A percentile compares a stretch with the other conserved stretches of the same genome.
These are phyloP conservation scores for Dolichallabes microphthalmus DNA, from an alignment of 2,113 vertebrate species.

Conservation along the genomic window DNA sequence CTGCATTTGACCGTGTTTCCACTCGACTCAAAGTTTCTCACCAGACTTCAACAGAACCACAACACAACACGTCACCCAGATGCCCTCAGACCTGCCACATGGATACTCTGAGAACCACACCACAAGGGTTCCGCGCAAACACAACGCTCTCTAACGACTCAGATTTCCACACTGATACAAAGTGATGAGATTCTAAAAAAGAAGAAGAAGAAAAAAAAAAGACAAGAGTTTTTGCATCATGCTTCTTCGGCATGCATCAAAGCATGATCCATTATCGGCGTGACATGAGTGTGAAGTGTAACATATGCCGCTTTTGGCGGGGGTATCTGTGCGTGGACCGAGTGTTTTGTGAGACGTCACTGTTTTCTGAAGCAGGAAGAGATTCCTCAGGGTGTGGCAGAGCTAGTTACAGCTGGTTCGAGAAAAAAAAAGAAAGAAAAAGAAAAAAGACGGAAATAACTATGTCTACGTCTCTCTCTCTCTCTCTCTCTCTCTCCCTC, in stretches of 20 bases:
- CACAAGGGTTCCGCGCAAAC: neutral
- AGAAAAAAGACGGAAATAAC: conserved; percentile 27
- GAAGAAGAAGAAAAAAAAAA: neutral
- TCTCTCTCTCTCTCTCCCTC: conserved; percentile 15
- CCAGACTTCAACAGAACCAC: neutral
- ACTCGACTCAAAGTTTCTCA: neutral
- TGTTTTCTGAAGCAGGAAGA: conserved; percentile 5
- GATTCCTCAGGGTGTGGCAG: conserved; percentile 16
- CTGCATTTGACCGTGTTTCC: neutral
- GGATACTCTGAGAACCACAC: neutral
- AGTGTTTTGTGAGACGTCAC: neutral
- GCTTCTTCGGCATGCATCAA: neutral
- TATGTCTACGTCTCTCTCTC: neutral
- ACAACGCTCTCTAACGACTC: neutral
- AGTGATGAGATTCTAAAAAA: neutral
- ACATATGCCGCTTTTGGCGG: conserved; percentile 13
- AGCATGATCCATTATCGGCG: neutral
- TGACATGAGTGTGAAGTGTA: conserved; percentile 19
- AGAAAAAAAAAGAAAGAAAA: neutral
- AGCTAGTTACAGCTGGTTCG: conserved; percentile 15
- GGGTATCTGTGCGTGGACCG: neutral
- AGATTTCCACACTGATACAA: neutral
- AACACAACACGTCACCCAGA: neutral
- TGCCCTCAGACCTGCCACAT: neutral
- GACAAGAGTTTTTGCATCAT: neutral